Conservation (phyloP, 2,797 vertebrate genomes). For the Ciconia nigra region DNA sequence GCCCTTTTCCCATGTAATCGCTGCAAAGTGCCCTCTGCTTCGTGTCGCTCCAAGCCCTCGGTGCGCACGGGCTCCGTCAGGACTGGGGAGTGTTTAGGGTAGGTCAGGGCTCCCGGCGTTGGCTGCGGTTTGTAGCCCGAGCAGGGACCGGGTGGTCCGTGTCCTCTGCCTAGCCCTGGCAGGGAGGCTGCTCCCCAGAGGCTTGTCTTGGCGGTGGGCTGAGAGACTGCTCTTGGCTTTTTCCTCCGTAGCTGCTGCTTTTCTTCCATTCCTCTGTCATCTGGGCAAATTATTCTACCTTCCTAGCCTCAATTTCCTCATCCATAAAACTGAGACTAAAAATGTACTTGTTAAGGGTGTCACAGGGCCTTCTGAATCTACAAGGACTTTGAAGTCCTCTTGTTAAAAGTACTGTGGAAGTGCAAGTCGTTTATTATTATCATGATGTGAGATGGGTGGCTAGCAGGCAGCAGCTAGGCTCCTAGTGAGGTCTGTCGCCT, state of each 20-base stretch:
- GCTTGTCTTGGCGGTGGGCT: fast-evolving
- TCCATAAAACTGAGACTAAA: slow-evolving; percentile 61
- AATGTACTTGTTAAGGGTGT: slow-evolving; percentile 18
- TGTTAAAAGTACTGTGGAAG: background rate
- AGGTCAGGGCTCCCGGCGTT: fast-evolving
- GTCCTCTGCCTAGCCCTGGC: background rate
- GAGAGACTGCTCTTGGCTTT: background rate
- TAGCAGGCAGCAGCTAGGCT: background rate
- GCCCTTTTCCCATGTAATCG: background rate
- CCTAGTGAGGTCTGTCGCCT: fast-evolving
- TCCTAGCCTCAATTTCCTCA: slow-evolving; percentile 17
- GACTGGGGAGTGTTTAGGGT: fast-evolving
- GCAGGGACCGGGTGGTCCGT: background rate
- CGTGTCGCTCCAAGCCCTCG: fast-evolving
- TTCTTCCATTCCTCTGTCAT: background rate
- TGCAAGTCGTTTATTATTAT: background rate
- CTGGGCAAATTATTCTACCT: background rate
- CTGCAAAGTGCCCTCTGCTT: background rate
- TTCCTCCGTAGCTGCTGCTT: background rate
- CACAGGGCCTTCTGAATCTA: background rate
- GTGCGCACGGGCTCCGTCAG: fast-evolving
- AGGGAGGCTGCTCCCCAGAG: background rate
- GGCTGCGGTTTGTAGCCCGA: fast-evolving
- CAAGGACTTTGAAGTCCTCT: slow-evolving; percentile 42
- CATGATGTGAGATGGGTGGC: background rate